Base-by-base conservation (phyloP, 2,113 vertebrate species). In the Donacobius atricapilla region DNA sequence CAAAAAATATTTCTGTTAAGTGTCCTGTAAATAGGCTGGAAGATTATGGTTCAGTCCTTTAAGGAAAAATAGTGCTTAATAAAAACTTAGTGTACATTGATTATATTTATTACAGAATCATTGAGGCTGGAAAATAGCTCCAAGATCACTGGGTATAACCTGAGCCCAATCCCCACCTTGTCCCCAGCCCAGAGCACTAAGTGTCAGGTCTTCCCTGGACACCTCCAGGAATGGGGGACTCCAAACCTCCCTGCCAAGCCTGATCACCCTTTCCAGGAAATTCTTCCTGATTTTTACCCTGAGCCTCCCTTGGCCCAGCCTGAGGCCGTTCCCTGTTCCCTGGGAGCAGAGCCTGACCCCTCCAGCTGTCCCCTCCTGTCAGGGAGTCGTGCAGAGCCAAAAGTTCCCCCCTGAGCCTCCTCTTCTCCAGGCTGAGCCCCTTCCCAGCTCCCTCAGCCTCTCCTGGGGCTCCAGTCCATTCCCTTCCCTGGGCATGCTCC, bases 401-500 rank as follows among this genome's bases (percentile, higher is more conserved):
- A 25, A 15, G 57, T 42, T 3, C 25, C 66, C 71, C 31, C 31
- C 50, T 50, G 58, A 88, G 35, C 76, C 66, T 56, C 76, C 66
- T 65, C 15, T 81, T 0, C 66, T 65, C 37, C 66, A 79, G 75
- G 17, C 25, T 72, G 4, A 81, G 68, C 37, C 50, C 44, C 44
- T 33, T 7, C 1, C 42, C 68, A 73, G 37, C 44, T 58, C 60
- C 33, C 44, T 58, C 60, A 51, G 58, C 50, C 1, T 0, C 31
- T 80, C 21, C 85, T 65, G 77, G 10, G 3, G 27, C 68, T 89
- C 76, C 77, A 58, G 58, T 48, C 42, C 0, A 0, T 64, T 71
- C 39, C 33, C 39, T 61, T 1, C n/a, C 4, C 35, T 33, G 42
- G 15, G 1, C 27, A 73, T 0, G 0, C 28, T 44, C 58, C 60